Evolutionary conservation across 2,888 invertebrate genomes (phyloP), one percentile per base, ranked within the genome.

Genomic region (Drosophila borborema): DNA sequence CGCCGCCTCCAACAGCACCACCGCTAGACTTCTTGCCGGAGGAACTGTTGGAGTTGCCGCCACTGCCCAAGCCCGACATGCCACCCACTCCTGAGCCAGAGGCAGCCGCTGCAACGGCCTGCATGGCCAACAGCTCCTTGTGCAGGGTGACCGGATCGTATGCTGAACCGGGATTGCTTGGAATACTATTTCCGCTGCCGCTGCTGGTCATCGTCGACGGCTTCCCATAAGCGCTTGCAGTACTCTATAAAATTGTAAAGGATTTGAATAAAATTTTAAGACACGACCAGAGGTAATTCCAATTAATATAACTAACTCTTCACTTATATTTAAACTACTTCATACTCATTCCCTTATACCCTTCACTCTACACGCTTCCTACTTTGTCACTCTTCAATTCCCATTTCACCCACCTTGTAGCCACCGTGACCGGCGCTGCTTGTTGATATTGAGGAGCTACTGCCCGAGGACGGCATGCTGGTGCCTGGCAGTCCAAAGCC

Each of bases 61-160:
- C 60, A 23, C 70, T 66, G 31, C 76, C 74, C 12, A 68, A 41
- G 14, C 73, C 78, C 0, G 76, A 67, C 72, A 76, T 73, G 54
- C 75, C 76, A 34, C 76, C 70, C 34, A 79, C 81, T 7, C 77
- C 82, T 3, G 89, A 82, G 9, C 89, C 82, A 4, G 92, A 91
- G 72, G 92, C 92, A 34, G 93, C 92, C 9, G 92, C 93, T 23
- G 93, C 93, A 38, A 92, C 93, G 16, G 92, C 93, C 83, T 93
- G 93, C 93, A 93, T 93, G 63, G 93, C 93, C 70, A 93, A 80
- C 59, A 93, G 78, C 78, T 93, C 93, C 81, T 93, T 93, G 77
- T 93, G 93, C 74, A 93, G 82, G 43, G 91, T 92, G 20, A 92
- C 92, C 28, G 93, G 93, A 85, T 93, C 93, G 63, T 93, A 93